These are phyloP conservation scores for Sinodicranocentrus sp. DNA, from an alignment of 2,888 invertebrate genomes.

Conservation along the genomic window DNA sequence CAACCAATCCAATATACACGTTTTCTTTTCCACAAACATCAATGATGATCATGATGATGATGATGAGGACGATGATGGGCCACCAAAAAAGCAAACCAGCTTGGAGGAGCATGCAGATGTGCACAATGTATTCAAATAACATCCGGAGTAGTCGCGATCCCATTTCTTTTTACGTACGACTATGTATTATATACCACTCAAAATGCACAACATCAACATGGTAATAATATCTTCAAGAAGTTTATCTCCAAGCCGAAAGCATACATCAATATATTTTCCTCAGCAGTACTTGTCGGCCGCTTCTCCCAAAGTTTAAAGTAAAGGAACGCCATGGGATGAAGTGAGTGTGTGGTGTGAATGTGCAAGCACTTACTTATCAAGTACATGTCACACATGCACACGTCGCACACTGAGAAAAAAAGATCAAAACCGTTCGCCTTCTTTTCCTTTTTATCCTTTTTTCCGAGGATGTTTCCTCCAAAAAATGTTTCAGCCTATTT, in stretches of 20 bases:
- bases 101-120: constrained; percentile 40
- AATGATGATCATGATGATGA: constrained; percentile 61
- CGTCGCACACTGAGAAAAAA: constrained; percentile 15
- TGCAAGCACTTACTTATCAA: constrained; percentile 55
- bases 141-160: constrained; percentile 67
- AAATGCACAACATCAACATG: constrained; percentile 50
- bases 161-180: constrained; percentile 41
- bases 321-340: constrained; percentile 25
- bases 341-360: constrained; percentile 54
- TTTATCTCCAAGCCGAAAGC: constrained; percentile 65
- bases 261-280: constrained; percentile 59
- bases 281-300: constrained; percentile 48
- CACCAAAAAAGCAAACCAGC: constrained; percentile 46
- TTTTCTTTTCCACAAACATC: constrained; percentile 61
- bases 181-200: constrained; percentile 21
- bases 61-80: constrained; percentile 64
- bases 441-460: constrained; percentile 5
- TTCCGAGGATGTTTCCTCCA: not conserved
- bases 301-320: constrained; percentile 17
- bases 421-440: constrained; percentile 10
- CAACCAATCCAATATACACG: constrained; percentile 65
- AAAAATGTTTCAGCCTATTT: not conserved
- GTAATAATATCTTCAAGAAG: constrained; percentile 64
- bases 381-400: constrained; percentile 54
- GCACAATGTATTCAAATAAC: constrained; percentile 55